A percentile compares a stretch with the other conserved stretches of the same genome.
Evolutionary conservation across 2,797 vertebrate genomes (phyloP).

Genomic region (Pangasius macronema): DNA sequence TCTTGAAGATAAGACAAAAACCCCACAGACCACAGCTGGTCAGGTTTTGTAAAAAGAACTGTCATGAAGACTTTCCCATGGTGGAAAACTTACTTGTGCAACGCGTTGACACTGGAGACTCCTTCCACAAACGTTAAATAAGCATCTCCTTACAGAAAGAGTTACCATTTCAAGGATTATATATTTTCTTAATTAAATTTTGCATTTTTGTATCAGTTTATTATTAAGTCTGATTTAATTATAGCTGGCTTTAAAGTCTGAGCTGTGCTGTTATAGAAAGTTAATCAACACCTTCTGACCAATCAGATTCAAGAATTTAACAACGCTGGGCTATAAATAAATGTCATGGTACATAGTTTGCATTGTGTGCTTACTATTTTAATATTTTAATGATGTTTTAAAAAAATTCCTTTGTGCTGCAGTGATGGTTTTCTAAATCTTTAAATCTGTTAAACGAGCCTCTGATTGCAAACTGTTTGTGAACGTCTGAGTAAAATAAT

Average conservation of each 20-base stretch:
- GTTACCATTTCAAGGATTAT: not conserved
- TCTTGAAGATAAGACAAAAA: not conserved
- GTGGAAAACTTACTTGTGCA: not conserved
- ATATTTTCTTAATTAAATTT: not conserved
- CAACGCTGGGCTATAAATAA: not conserved
- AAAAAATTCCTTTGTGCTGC: not conserved
- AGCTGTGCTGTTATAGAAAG: not conserved
- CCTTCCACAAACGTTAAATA: not conserved
- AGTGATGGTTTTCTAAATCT: not conserved
- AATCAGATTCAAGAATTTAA: not conserved
- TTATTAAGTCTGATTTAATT: too few relatives aligned
- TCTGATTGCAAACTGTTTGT: not conserved
- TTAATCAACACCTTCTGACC: not conserved
- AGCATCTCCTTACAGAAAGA: not conserved
- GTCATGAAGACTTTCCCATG: not conserved
- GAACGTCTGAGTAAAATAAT: not conserved
- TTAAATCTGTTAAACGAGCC: not conserved
- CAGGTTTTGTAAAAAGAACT: not conserved
- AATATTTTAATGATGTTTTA: not conserved
- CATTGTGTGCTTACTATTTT: not conserved
- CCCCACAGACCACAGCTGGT: not conserved
- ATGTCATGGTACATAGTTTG: not conserved
- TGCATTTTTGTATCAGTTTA: too few relatives aligned
- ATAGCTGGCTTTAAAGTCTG: not conserved
- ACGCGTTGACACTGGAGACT: not conserved